Evolutionary conservation across 2,797 vertebrate genomes (phyloP), one percentile per base, ranked within the genome.

Genomic region (Hippopotamyrus pictus): DNA sequence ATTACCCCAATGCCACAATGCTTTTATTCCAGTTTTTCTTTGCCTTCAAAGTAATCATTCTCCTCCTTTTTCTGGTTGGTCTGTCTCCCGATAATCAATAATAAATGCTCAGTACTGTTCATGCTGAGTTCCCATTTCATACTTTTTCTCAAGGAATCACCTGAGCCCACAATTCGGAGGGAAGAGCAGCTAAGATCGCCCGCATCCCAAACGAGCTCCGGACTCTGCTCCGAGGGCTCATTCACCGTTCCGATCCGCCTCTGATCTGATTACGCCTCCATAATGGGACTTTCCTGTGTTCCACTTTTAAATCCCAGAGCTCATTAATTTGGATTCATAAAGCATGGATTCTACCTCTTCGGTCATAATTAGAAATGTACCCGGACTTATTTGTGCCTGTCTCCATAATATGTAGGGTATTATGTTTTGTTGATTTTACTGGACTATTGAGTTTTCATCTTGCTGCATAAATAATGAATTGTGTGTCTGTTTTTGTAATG

Each of bases 291-390:
- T 88, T 88, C 86, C 86, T 65, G 33, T 88, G 86, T 9, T 88
- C 86, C 50, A 65, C n/a, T 65, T 65, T 62, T 65, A 62, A 88
- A 88, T 88, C 86, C 86, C 86, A 62, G 37, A 46, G 86, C 86
- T 62, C 86, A 65, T 88, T 88, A 62, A 88, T 88, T 62, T 88
- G 86, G 57, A 65, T 65, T 59, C 37, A 44, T 88, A 62, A 88
- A 88, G 57, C 86, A 46, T 22, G 86, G 33, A 46, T 88, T 65
- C 85, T 29, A 54, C 85, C 50, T 59, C 86, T 62, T 59, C 11
- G 86, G 33, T 9, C 86, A 51, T 87, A 87, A 59, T 87, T 59
- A 87, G 86, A 62, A 53, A 12, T 44, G 86, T 87, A 11, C 46
- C n/a, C 46, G 33, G 85, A 59, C 85, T 37, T 57, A 37, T 87